These are phyloP conservation scores for Drosophila koepferae DNA, from an alignment of 2,888 invertebrate species.

Conservation along the genomic window DNA sequence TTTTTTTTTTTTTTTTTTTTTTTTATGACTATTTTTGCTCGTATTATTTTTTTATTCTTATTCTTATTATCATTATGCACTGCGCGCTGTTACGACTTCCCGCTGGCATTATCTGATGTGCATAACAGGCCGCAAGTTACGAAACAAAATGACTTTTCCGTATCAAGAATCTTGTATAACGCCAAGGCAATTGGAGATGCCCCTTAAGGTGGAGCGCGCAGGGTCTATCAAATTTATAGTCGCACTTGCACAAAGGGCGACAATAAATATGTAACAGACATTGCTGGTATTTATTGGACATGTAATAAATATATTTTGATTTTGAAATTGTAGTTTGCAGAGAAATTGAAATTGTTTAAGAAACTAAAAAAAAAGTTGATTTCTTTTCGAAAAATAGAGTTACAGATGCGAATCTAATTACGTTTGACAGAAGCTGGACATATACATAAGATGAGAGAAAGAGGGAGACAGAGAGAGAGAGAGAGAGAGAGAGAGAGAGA, in stretches of 20 bases:
- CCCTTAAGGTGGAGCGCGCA: background rate
- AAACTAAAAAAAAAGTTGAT: no score
- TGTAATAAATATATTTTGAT: no score
- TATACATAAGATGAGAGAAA: no score
- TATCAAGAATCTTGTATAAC: conserved; percentile 17
- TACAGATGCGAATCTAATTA: no score
- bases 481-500: no score
- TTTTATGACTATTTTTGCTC: conserved; percentile 8
- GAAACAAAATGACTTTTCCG: conserved; percentile 22
- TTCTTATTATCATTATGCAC: conserved; percentile 27
- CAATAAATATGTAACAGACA: background rate
- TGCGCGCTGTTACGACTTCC: conserved; percentile 17
- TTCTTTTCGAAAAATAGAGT: no score
- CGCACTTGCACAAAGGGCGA: background rate
- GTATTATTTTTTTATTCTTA: conserved; percentile 15
- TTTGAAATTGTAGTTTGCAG: no score
- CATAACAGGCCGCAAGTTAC: conserved; percentile 29
- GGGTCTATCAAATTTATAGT: background rate
- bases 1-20: background rate
- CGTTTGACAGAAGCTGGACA: no score
- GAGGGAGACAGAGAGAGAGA: no score
- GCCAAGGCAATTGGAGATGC: background rate
- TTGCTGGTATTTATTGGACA: background rate
- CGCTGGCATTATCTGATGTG: conserved; percentile 19
- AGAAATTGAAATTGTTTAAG: no score